Conservation (phyloP, 1,140 invertebrate genomes). For the Lasaia peninsularis region DNA sequence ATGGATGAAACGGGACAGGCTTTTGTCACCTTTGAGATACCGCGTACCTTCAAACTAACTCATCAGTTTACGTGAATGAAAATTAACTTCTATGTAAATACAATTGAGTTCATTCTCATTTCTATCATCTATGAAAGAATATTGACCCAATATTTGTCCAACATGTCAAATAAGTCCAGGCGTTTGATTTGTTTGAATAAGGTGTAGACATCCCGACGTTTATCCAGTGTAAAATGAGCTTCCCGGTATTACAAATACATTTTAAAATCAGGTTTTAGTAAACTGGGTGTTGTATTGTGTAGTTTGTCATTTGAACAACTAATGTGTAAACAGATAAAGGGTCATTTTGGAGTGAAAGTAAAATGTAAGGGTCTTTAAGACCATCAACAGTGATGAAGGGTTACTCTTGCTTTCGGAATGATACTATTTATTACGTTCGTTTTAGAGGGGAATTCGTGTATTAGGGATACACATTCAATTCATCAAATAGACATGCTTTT, state of each 20-base stretch:
- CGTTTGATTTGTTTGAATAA: constrained; percentile 53
- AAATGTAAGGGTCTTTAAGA: constrained; percentile 34
- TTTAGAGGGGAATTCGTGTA: constrained; percentile 15
- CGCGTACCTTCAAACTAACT: constrained; percentile 17
- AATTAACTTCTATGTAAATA: constrained; percentile 11
- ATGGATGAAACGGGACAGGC: constrained; percentile 25
- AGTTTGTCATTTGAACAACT: constrained; percentile 49
- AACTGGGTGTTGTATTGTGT: constrained; percentile 31
- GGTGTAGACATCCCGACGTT: constrained; percentile 37
- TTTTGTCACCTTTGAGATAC: constrained; percentile 40
- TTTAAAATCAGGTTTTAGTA: constrained; percentile 11
- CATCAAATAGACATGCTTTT: not conserved
- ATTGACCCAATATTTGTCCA: constrained; percentile 40
- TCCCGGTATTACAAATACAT: constrained; percentile 14
- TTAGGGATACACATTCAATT: constrained; percentile 7
- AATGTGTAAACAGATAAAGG: constrained; percentile 54
- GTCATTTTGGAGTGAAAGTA: constrained; percentile 43
- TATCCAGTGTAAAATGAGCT: constrained; percentile 29
- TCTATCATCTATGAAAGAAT: constrained; percentile 18
- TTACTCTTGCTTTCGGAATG: constrained; percentile 28
- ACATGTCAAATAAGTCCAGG: constrained; percentile 51
- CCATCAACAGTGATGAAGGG: constrained; percentile 26
- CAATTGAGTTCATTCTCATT: constrained; percentile 21
- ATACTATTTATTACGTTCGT: constrained; percentile 20
- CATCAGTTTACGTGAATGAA: constrained; percentile 14